A percentile compares a stretch with the other conserved stretches of the same genome.
Conservation (phyloP, 1,140 invertebrate genomes). For the Drosophila hydei region DNA sequence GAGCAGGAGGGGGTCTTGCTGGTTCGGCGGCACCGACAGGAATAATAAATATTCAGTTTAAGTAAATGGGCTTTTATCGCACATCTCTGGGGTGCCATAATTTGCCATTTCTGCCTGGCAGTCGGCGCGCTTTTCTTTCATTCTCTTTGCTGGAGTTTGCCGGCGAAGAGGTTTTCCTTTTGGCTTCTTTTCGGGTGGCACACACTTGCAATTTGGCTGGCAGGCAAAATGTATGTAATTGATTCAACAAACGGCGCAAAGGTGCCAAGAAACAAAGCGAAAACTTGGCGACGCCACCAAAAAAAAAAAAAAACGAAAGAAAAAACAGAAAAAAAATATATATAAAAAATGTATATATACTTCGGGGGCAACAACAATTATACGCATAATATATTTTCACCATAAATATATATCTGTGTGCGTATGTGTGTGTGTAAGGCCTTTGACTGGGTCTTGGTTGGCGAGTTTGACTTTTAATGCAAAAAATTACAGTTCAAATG, state of each 20-base stretch:
- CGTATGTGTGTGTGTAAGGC: neutral
- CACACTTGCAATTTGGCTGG: conserved; percentile 54
- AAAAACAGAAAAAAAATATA: neutral
- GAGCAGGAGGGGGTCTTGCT: neutral
- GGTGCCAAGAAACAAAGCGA: conserved; percentile 63
- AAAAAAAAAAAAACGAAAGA: neutral
- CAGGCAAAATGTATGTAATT: conserved; percentile 70
- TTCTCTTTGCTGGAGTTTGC: conserved; percentile 20
- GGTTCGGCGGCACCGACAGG: conserved; percentile 66
- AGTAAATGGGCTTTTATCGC: conserved; percentile 82
- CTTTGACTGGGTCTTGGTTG: conserved; percentile 6
- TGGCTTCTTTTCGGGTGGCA: conserved; percentile 26
- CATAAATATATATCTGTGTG: conserved; percentile 61
- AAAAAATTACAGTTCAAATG: conserved; percentile 26
- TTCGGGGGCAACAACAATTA: conserved; percentile 73
- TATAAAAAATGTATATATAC: conserved; percentile 7
- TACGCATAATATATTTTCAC: conserved; percentile 78
- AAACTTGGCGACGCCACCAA: conserved; percentile 47
- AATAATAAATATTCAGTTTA: conserved; percentile 83
- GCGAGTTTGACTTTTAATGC: neutral
- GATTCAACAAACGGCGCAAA: conserved; percentile 76
- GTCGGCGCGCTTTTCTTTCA: conserved; percentile 54
- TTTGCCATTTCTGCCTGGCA: conserved; percentile 78
- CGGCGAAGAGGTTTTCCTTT: conserved; percentile 10
- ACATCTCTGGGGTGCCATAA: conserved; percentile 81